Evolutionary conservation across 1,140 invertebrate species (phyloP), one percentile per base, ranked within the genome.

Genomic region (Sweltsa coloradensis): DNA sequence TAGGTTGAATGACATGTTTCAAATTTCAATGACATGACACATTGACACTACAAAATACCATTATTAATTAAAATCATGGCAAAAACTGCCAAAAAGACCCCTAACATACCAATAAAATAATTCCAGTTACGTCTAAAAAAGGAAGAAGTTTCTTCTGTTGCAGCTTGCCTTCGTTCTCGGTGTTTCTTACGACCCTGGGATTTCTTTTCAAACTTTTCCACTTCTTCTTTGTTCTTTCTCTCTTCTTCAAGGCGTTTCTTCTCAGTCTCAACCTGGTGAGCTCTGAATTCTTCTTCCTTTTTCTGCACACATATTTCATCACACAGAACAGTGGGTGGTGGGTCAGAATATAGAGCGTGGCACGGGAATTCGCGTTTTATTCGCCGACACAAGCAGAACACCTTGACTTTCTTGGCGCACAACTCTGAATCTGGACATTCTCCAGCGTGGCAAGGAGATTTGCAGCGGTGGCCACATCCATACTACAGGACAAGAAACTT

Each of bases 381-480:
- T 48, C 85, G 74, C 47, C 81, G 78, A 57, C 91, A 96, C 36
- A 70, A 65, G 56, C 91, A 95, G 34, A 73, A 71, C 0, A 90
- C 58, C 59, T 83, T 83, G 0, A 90, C 76, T 60, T 85, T 89
- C 51, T 87, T 87, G 27, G 74, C 76, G 60, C 90, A 95, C 0
- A 66, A 53, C 46, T 82, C 74, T 23, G 74, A 65, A 41, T 70
- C 69, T 0, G 75, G 71, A 64, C 90, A 94, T 0, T 60, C 48
- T 13, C 85, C 87, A 19, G 76, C 63, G 64, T 96, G 90, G 57
- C 89, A 95, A 18, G 71, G 69, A 21, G 72, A 67, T 13, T 69
- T 69, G 63, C 89, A 95, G 11, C 80, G 73, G 67, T 92, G 88
- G 13, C 71, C 68, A 63, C 76, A 79, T 0, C 60, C 34, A 53